Conservation (phyloP, 2,797 vertebrate genomes). For the Acomys russatus region DNA sequence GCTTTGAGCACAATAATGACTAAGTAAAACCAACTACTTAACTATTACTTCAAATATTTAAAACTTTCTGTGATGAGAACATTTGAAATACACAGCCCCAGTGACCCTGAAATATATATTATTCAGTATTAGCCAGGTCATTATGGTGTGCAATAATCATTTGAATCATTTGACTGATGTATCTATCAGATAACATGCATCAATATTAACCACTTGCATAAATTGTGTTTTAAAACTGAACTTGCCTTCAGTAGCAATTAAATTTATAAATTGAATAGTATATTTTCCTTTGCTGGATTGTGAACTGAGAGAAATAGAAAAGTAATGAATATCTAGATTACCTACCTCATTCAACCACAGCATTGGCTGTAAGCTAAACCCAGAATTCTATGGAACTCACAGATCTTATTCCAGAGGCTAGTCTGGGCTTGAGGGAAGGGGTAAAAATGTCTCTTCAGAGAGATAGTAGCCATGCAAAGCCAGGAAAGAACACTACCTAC, state of each 20-base stretch:
- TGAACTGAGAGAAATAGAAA: constrained; percentile 54
- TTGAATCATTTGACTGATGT: constrained; percentile 8
- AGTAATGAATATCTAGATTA: constrained; percentile 12
- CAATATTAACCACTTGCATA: constrained; percentile 44
- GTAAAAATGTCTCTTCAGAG: constrained; percentile 36
- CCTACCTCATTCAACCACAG: constrained; percentile 27
- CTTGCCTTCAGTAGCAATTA: constrained; percentile 46
- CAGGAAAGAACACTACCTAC: not conserved
- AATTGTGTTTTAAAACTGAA: constrained; percentile 52
- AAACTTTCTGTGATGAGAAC: not conserved
- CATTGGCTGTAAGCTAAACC: not conserved
- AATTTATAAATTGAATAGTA: constrained; percentile 42
- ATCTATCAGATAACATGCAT: constrained; percentile 30
- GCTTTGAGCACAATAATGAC: constrained; percentile 14
- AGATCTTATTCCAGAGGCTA: constrained; percentile 16
- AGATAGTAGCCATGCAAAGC: constrained; percentile 1
- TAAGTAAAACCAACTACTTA: not conserved
- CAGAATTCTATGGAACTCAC: constrained; percentile 11
- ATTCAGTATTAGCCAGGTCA: not conserved
- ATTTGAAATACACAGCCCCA: not conserved
- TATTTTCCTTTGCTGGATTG: not conserved
- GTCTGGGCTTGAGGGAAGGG: not conserved
- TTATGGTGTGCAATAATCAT: not conserved
- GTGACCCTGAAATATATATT: not conserved
- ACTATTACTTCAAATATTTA: not conserved